Conservation (phyloP, 2,797 vertebrate genomes). For the Epinephelus coioides region DNA sequence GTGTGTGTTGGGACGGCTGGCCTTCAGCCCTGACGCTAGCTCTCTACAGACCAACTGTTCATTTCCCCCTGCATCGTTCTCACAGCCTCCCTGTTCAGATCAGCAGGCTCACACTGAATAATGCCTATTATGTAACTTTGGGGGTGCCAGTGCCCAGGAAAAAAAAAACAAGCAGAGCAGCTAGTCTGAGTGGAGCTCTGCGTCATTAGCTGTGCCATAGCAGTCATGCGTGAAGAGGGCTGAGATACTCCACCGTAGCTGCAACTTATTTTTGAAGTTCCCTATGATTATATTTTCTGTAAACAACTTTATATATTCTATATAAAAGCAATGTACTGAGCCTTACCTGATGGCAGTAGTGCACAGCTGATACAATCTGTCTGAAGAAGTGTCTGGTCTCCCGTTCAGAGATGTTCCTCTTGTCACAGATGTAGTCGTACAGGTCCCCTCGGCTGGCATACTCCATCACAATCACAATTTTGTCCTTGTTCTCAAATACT, state of each 20-base stretch:
- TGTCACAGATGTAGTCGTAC: slow-evolving; percentile 94
- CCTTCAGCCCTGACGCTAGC: slow-evolving; percentile 65
- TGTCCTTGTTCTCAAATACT: slow-evolving; percentile 99
- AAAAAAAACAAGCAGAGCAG: slow-evolving; percentile 20
- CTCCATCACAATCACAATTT: slow-evolving; percentile 99
- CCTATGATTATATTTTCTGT: background rate
- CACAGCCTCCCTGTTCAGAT: slow-evolving; percentile 64
- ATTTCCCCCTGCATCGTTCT: slow-evolving; percentile 67
- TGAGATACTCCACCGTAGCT: background rate
- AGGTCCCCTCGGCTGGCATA: slow-evolving; percentile 95
- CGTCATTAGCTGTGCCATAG: slow-evolving; percentile 15
- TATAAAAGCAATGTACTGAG: background rate
- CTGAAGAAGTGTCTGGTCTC: slow-evolving; percentile 95
- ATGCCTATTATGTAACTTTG: slow-evolving; percentile 77
- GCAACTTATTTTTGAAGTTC: background rate
- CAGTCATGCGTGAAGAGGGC: slow-evolving; percentile 1
- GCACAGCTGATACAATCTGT: slow-evolving; percentile 94
- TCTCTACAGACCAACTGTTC: slow-evolving; percentile 64
- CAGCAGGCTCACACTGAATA: slow-evolving; percentile 67
- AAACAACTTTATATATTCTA: background rate
- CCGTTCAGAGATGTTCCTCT: slow-evolving; percentile 87
- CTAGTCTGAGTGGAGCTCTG: slow-evolving; percentile 25
- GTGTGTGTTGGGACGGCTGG: slow-evolving; percentile 59
- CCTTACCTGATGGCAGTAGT: slow-evolving; percentile 94
- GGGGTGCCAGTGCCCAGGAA: slow-evolving; percentile 53